Base-by-base conservation (phyloP, 1,140 invertebrate species). In the Charaxes varanes region DNA sequence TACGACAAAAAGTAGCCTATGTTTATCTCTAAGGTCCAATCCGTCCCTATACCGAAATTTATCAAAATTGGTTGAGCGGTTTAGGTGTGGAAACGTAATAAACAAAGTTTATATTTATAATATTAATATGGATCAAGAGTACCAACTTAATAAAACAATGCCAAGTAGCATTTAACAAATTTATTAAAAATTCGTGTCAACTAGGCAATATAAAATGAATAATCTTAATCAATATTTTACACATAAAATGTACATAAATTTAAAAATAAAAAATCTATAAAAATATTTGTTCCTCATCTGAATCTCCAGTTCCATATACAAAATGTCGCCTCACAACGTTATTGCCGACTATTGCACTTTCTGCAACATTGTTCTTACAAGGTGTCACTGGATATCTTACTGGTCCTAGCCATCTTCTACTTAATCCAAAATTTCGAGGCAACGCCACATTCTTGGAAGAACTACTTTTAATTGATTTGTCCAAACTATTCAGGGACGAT, bases 351-450 rank as follows among this genome's bases (percentile, higher is more conserved):
- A 69, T 73, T 69, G 63, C 68, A 69, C 59, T 65, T 6, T 53
- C 54, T 3, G 40, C 47, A 33, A 58, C 51, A 13, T 45, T 71
- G 41, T 80, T 78, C 40, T 85, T 85, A 41, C 79, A 85, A 11
- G 87, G 87, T 26, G 87, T 89, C 3, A 88, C 87, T n/a, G 87
- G 87, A 61, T 89, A 89, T 36, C 79, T 69, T 0, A 88, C 85
- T 15, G 86, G 87, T 0, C 87, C 87, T 10, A 82, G 46, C 86
- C 87, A 89, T 44, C 81, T 82, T 47, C 87, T 69, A 31, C 87
- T 84, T 0, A 87, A 47, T 4, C 84, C 86, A 49, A 85, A 80
- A 54, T 85, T 87, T 32, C 86, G 70, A 2, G 87, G 86, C 23
- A 87, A 52, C 5, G 86, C 80, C 13, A 87, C 77, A 33, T 60